phyloP scores from a whole-genome alignment of 64 coral and sea anemone species.

The Cladopsammia gracilis region DNA sequence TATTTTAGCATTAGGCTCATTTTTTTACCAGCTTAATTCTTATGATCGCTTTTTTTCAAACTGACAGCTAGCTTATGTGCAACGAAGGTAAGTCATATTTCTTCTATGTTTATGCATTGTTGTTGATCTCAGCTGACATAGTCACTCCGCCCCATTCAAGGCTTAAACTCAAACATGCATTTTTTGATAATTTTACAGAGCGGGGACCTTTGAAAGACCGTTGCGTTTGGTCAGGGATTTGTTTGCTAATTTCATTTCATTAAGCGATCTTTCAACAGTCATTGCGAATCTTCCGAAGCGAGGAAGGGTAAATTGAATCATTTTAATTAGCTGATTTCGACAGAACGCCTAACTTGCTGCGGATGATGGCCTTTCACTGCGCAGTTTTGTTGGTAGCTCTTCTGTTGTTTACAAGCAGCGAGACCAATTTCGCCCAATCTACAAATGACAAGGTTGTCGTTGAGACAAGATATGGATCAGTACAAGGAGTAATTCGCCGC shows the following conservation, averaged over 20 bases:
- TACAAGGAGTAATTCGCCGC: conserved; percentile 39
- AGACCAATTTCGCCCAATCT: neutral
- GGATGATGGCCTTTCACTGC: neutral
- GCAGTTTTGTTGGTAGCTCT: neutral
- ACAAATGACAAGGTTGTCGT: conserved; percentile 1
- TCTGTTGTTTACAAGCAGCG: neutral
- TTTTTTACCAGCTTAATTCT: neutral
- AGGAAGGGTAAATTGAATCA: neutral
- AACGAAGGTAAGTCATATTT: neutral
- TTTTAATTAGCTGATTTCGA: neutral
- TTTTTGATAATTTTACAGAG: neutral
- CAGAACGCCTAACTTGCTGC: neutral
- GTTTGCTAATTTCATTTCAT: neutral
- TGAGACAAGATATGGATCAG: conserved; percentile 53
- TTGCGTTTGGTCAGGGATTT: neutral
- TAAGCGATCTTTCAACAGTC: conserved; percentile 22
- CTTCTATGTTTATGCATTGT: neutral
- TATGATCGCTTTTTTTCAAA: neutral
- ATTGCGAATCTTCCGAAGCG: neutral
- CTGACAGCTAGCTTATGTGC: neutral
- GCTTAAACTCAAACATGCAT: conserved; percentile 9
- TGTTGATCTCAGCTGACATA: conserved; percentile 7
- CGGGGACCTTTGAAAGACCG: neutral
- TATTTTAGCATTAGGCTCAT: neutral
- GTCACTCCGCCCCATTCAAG: neutral